Conservation (phyloP, 2,113 vertebrate genomes). For the Corydoras sp. region DNA sequence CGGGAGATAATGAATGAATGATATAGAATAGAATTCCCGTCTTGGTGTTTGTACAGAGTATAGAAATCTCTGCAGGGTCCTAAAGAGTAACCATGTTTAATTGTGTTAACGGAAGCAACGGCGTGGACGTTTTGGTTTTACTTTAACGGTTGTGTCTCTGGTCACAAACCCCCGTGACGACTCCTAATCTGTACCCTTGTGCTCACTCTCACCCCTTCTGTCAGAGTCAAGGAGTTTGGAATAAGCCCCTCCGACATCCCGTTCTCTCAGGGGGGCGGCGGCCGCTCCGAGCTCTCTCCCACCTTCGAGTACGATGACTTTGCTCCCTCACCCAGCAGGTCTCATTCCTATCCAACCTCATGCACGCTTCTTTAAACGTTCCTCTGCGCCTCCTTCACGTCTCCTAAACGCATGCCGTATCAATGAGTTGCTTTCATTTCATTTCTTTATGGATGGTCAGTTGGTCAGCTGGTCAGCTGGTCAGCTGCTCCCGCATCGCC, state of each 20-base stretch:
- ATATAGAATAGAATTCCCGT: too few species aligned
- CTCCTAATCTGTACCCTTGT: too few species aligned
- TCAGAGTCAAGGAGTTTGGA: constrained; percentile 99
- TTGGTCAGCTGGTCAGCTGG: too few species aligned
- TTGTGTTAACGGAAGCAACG: too few species aligned
- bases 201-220: constrained; percentile 40
- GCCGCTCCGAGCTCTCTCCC: constrained; percentile 90
- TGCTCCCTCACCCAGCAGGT: constrained; percentile 74
- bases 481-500: not conserved
- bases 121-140: too few species aligned
- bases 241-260: constrained; percentile 98
- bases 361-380: constrained; percentile 6
- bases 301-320: constrained; percentile 88
- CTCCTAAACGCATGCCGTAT: not conserved
- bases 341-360: constrained; percentile 40
- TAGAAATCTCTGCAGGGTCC: too few species aligned
- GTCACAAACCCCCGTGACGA: too few species aligned
- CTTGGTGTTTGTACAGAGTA: too few species aligned
- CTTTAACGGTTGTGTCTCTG: too few species aligned
- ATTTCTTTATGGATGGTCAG: too few species aligned
- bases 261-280: constrained; percentile 87
- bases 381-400: not conserved
- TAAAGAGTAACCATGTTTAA: too few species aligned
- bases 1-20: too few species aligned
- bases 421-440: constrained; percentile 12